Evolutionary conservation across 2,797 vertebrate genomes (phyloP).

Genomic region (Megaceryle alcyon): DNA sequence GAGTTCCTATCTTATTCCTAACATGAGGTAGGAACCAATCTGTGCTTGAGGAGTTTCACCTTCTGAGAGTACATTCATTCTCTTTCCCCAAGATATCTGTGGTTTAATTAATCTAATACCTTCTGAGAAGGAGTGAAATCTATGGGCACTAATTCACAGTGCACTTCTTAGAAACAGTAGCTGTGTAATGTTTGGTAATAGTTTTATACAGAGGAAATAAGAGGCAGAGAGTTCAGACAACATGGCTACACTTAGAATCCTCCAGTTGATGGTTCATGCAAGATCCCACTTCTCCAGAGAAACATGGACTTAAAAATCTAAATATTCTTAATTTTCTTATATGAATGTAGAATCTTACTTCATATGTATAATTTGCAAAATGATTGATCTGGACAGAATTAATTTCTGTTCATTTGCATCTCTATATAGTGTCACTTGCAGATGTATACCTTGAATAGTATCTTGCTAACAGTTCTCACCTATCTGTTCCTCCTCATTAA

Average conservation of each 20-base stretch:
- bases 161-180: neutral
- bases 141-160: neutral
- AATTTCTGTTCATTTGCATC: neutral
- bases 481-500: constrained; percentile 88
- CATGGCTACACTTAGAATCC: neutral
- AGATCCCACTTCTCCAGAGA: neutral
- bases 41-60: neutral
- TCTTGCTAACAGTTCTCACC: constrained; percentile 72
- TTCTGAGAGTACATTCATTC: neutral
- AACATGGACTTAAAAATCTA: neutral
- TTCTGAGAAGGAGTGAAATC: neutral
- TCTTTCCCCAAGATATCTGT: neutral
- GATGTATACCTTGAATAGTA: neutral
- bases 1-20: neutral
- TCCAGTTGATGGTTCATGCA: neutral
- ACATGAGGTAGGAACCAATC: neutral
- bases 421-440: neutral
- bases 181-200: neutral
- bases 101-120: neutral
- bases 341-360: neutral
- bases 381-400: neutral
- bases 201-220: neutral
- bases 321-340: neutral
- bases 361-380: neutral
- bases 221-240: neutral